phyloP scores from a whole-genome alignment of 2,888 invertebrate genomes.

The Bombyx huttoni region DNA sequence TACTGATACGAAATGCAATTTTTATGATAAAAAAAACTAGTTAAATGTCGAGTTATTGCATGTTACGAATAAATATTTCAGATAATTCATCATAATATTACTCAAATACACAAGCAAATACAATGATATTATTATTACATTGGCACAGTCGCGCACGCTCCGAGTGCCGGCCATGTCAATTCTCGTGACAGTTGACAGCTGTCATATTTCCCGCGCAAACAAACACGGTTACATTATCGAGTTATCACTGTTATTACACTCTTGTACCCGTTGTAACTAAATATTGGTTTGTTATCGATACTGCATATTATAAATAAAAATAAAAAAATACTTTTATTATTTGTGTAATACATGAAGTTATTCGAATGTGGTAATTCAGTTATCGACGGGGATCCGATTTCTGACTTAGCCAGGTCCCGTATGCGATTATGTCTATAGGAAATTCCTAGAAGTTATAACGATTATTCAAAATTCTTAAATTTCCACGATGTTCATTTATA shows the following conservation, averaged over 20 bases:
- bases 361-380: no score
- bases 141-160: conserved; percentile 4
- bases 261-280: not conserved
- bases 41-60: no score
- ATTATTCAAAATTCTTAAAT: no score
- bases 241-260: not conserved
- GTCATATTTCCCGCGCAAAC: conserved; percentile 38
- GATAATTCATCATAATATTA: not conserved
- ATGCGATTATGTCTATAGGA: no score
- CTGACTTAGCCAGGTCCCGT: no score
- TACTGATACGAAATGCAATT: no score
- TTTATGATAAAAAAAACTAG: no score
- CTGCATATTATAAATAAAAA: not conserved
- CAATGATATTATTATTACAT: not conserved
- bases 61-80: not conserved
- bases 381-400: no score
- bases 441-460: no score
- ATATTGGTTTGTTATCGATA: not conserved
- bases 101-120: not conserved
- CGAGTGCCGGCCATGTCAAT: conserved; percentile 17
- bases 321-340: not conserved
- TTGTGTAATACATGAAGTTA: no score
- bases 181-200: conserved; percentile 41
- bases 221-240: conserved; percentile 18
- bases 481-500: no score